Conservation (phyloP, 2,888 invertebrate genomes). For the Sarcophaga carnaria region DNA sequence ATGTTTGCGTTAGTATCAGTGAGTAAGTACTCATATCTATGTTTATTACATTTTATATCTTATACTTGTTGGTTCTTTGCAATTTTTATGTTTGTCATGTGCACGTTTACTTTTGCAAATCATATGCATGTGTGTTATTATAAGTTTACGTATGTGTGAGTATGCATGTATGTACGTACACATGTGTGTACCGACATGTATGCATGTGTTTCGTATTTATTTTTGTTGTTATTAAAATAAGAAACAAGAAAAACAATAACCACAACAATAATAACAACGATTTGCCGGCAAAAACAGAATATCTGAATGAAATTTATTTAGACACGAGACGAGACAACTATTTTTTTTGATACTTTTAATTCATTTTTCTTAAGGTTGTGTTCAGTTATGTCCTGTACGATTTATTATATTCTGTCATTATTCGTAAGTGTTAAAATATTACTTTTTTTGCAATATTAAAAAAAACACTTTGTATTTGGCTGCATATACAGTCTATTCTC, state of each 20-base stretch:
- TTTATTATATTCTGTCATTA: no score
- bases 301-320: neutral
- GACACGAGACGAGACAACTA: neutral
- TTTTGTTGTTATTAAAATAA: neutral
- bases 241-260: constrained; percentile 33
- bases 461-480: neutral
- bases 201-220: constrained; percentile 10
- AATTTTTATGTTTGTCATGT: neutral
- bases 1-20: constrained; percentile 1
- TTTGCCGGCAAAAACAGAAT: constrained; percentile 54
- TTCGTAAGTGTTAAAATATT: neutral
- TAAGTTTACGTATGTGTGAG: neutral
- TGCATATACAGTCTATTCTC: neutral
- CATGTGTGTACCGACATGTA: neutral
- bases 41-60: neutral
- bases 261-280: neutral
- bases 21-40: neutral
- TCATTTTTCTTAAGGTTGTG: neutral
- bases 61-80: neutral
- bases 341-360: neutral
- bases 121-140: neutral
- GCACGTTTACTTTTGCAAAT: neutral
- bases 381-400: no score
- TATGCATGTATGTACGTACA: neutral
- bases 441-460: no score